These are phyloP conservation scores for Mus musculus DNA, from an alignment of 2,113 vertebrate genomes.

Conservation along the genomic window GRCm39 chr3:132508001-132508500, in stretches of 20 bases:
- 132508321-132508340: conserved; percentile 20
- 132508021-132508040: conserved; percentile 15
- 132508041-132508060: conserved; percentile 54
- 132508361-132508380: too few relatives aligned
- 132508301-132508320: conserved; percentile 7
- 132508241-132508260: background rate
- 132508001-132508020: background rate
- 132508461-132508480: background rate
- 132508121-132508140: conserved; percentile 29
- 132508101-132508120: conserved; percentile 23
- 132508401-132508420: background rate
- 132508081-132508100: conserved; percentile 50
- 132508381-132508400: background rate
- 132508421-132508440: background rate
- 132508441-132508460: background rate
- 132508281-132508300: conserved; percentile 23
- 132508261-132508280: background rate
- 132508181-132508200: conserved; percentile 41
- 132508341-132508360: background rate
- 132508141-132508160: background rate
- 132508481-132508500: background rate
- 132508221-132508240: conserved; percentile 29
- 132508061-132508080: background rate
- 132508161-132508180: conserved; percentile 8
- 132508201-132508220: background rate